phyloP scores from a whole-genome alignment of 2,797 vertebrate species.

The Acrossocheilus wenchowensis region DNA sequence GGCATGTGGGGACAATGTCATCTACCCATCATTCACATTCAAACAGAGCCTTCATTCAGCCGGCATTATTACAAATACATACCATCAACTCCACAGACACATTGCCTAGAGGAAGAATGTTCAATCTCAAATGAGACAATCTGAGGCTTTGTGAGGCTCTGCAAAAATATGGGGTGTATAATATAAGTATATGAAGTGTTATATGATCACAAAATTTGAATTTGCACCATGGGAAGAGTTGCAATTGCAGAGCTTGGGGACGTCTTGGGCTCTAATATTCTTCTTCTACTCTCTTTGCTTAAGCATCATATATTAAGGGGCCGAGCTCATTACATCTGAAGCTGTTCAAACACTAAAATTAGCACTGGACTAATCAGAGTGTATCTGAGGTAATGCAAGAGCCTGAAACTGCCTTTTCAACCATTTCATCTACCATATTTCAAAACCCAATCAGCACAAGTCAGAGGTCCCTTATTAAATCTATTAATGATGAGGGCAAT shows the following conservation, averaged over 20 bases:
- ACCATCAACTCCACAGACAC: slow-evolving; percentile 25
- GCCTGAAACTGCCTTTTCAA: slow-evolving; percentile 39
- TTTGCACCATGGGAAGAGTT: slow-evolving; percentile 1
- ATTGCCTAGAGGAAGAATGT: slow-evolving; percentile 27
- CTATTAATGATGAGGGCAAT: slow-evolving; percentile 62
- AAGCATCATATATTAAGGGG: slow-evolving; percentile 27
- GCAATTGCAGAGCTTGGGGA: not conserved
- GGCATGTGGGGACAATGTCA: slow-evolving; percentile 59
- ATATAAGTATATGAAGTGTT: slow-evolving; percentile 6
- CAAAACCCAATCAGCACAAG: slow-evolving; percentile 65
- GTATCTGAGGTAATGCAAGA: slow-evolving; percentile 23
- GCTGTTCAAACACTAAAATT: slow-evolving; percentile 33
- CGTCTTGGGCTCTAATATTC: slow-evolving; percentile 1
- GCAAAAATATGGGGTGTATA: slow-evolving; percentile 22
- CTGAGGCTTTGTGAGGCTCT: slow-evolving; percentile 28
- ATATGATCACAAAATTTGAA: not conserved
- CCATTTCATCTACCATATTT: slow-evolving; percentile 56
- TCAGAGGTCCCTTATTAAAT: slow-evolving; percentile 52
- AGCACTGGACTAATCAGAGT: slow-evolving; percentile 33
- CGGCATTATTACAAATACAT: slow-evolving; percentile 48
- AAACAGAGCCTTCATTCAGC: slow-evolving; percentile 64
- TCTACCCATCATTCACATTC: slow-evolving; percentile 67
- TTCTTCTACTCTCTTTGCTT: slow-evolving; percentile 9
- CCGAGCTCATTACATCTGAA: slow-evolving; percentile 34
- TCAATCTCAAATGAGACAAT: slow-evolving; percentile 33